Evolutionary conservation across 64 coral and sea anemone species (phyloP).

Genomic region (Porites australiensis): DNA sequence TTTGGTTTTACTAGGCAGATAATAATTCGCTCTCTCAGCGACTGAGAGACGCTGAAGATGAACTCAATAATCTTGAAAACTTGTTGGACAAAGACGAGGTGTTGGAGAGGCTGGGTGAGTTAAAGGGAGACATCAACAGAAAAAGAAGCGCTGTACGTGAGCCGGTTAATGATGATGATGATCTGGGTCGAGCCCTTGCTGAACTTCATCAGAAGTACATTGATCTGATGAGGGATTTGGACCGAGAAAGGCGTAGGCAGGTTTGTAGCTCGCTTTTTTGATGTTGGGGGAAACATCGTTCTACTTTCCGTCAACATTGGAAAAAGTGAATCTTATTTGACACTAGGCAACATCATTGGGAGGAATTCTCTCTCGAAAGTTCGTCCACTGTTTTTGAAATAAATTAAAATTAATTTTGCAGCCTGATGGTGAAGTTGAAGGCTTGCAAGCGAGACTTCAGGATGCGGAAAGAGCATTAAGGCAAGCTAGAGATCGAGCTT

Average conservation of each 20-base stretch:
- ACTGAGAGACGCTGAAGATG: conserved; percentile 71
- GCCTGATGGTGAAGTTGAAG: conserved; percentile 68
- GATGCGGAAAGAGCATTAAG: conserved; percentile 76
- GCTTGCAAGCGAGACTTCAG: conserved; percentile 65
- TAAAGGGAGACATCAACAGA: conserved; percentile 74
- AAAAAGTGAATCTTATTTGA: too few relatives aligned
- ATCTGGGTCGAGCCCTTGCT: conserved; percentile 72
- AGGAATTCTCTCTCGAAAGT: neutral
- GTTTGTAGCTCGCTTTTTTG: neutral
- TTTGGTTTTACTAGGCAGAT: conserved; percentile 20
- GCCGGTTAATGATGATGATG: conserved; percentile 64
- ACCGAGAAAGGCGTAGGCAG: conserved; percentile 69
- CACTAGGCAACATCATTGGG: too few relatives aligned
- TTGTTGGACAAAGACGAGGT: conserved; percentile 79
- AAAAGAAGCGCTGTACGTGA: conserved; percentile 37
- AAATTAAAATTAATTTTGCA: neutral
- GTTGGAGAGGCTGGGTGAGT: conserved; percentile 65
- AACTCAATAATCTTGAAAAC: conserved; percentile 59
- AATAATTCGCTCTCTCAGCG: conserved; percentile 67
- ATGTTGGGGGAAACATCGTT: too few relatives aligned
- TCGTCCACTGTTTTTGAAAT: neutral
- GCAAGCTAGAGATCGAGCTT: conserved; percentile 58
- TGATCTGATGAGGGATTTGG: conserved; percentile 63
- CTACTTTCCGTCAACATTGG: too few relatives aligned
- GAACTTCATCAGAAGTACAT: conserved; percentile 81